Conservation (phyloP, 2,113 vertebrate species). For the Oceanodroma tethys region DNA sequence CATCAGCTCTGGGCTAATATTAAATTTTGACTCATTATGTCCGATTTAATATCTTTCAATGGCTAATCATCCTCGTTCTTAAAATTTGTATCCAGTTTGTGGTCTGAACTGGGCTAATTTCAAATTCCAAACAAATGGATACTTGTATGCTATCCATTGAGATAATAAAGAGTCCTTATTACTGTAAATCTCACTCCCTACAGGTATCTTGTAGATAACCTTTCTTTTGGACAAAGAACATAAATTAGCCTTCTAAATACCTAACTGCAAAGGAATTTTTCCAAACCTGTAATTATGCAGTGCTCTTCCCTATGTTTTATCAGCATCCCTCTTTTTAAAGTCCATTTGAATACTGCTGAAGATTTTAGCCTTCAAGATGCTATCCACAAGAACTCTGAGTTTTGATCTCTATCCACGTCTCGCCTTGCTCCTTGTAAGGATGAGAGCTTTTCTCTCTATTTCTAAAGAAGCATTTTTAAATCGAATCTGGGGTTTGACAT, state of each 20-base stretch:
- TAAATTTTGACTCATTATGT: background rate
- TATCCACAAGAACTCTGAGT: background rate
- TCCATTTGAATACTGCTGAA: background rate
- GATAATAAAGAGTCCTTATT: background rate
- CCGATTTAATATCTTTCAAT: background rate
- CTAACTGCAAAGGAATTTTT: background rate
- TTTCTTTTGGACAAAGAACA: background rate
- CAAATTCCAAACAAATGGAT: background rate
- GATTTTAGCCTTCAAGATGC: background rate
- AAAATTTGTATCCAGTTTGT: background rate
- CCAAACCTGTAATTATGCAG: background rate
- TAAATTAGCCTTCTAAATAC: background rate
- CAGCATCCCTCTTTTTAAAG: background rate
- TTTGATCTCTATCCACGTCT: background rate
- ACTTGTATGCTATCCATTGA: background rate
- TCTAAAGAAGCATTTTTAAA: background rate
- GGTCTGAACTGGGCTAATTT: background rate
- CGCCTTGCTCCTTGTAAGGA: accelerated
- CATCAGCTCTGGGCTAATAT: background rate
- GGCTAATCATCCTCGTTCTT: background rate
- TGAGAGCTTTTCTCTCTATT: background rate
- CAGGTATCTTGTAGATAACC: background rate
- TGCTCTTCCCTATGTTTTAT: background rate
- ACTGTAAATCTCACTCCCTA: background rate
- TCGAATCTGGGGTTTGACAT: background rate